Evolutionary conservation across 2,888 invertebrate species (phyloP).

Genomic region (Coecobrya sp.): DNA sequence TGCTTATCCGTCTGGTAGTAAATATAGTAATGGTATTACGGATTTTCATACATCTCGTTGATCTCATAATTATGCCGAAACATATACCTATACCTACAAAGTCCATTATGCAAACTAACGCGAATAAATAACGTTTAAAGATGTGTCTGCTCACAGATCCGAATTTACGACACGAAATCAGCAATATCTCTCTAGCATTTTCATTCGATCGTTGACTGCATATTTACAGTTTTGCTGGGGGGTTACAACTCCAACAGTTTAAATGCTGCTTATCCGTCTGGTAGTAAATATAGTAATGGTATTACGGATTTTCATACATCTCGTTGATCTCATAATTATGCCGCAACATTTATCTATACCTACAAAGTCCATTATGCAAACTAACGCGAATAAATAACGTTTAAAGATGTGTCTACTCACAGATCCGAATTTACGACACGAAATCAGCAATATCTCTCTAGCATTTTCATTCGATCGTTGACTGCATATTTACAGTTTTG

Average conservation of each 20-base stretch:
- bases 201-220: constrained; percentile 2
- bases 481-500: not conserved
- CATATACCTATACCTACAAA: too few species aligned
- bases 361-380: not conserved
- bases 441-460: not conserved
- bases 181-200: not conserved
- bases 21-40: not conserved
- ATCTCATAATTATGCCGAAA: constrained; percentile 5
- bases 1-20: not conserved
- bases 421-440: not conserved
- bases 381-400: too few species aligned
- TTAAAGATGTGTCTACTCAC: not conserved
- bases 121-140: too few species aligned
- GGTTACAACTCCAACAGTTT: constrained; percentile 25
- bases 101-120: too few species aligned
- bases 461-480: constrained; percentile 20
- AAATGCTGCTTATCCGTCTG: not conserved
- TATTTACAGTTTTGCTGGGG: not conserved
- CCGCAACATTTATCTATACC: not conserved
- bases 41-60: not conserved
- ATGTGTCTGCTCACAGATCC: not conserved
- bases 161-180: not conserved
- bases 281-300: not conserved
- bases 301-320: not conserved
- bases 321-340: constrained; percentile 17